Base-by-base conservation (phyloP, 2,888 invertebrate genomes). In the Hypolimnas misippus region DNA sequence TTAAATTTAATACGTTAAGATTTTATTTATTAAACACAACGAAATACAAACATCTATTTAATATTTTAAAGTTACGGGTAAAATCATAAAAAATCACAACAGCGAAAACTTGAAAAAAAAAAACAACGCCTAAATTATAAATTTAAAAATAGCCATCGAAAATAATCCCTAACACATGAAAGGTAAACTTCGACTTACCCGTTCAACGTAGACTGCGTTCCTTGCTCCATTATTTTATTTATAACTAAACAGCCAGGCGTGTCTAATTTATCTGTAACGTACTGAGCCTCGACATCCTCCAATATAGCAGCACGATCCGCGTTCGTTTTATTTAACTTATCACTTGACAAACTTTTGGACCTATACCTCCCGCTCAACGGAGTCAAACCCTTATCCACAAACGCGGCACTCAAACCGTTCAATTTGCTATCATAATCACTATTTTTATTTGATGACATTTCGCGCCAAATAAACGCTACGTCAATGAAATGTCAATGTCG, bases 281-380 rank as follows among this genome's bases (percentile, higher is more conserved):
- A 83, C 55, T 90, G 83, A 21, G 81, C 84, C 65, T 92, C 92
- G 14, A 87, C 82, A 82, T 92, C 90, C 69, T 89, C 87, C 73
- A 92, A 73, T 59, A 92, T 92, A 31, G 91, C 92, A 6, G 89
- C 86, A 10, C 90, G 83, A 73, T 92, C 92, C 55, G 85, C 87
- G 70, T 89, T 89, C 16, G 80, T 77, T 74, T 89, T 84, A 70
- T 88, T 90, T 74, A 92, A 86, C 78, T 92, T 92, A 84, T 92
- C 92, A 87, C 89, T 88, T 40, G 92, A 91, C 71, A 92, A 83
- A 87, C 92, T 92, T 69, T 87, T 91, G 38, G 91, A 89, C 62
- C 89, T 81, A 72, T 87, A 89, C 73, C 89, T 81, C 51, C 79
- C 82, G 67, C 85, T 89, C 57, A 88, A 70, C 50, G 88, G 86